Evolutionary conservation across 1,140 invertebrate species (phyloP).

Genomic region (Leptinotarsa undecemlineata): DNA sequence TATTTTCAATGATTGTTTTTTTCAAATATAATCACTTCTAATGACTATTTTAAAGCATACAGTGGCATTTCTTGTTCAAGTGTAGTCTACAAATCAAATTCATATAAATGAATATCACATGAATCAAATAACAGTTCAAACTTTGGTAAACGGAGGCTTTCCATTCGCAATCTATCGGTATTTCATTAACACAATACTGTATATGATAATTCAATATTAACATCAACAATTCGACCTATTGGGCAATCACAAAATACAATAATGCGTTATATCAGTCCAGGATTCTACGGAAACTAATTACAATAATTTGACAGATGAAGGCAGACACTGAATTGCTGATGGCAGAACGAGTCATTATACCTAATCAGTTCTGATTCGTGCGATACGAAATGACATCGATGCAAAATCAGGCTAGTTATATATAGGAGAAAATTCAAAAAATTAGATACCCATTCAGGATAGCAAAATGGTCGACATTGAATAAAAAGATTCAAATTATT

Average conservation of each 20-base stretch:
- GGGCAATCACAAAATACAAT: slow-evolving; percentile 35
- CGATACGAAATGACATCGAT: not conserved
- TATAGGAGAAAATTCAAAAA: too few species aligned
- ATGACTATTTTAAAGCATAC: too few species aligned
- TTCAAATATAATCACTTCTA: too few species aligned
- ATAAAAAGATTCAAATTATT: too few species aligned
- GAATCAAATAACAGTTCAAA: not conserved
- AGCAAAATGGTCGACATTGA: too few species aligned
- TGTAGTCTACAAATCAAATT: too few species aligned
- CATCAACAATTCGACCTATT: slow-evolving; percentile 36
- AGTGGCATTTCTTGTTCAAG: too few species aligned
- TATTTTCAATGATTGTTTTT: too few species aligned
- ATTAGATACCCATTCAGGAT: too few species aligned
- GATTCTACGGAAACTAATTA: not conserved
- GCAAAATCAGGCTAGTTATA: too few species aligned
- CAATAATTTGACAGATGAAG: not conserved
- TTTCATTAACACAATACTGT: slow-evolving; percentile 18
- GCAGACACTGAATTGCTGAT: not conserved
- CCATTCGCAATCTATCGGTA: slow-evolving; percentile 17
- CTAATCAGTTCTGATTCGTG: not conserved
- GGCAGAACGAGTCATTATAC: not conserved
- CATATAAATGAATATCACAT: too few species aligned
- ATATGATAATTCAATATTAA: slow-evolving; percentile 26
- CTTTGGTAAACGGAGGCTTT: slow-evolving; percentile 12
- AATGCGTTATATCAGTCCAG: slow-evolving; percentile 23